Conservation (phyloP, 2,797 vertebrate species). For the Arrhamphus sclerolepis region DNA sequence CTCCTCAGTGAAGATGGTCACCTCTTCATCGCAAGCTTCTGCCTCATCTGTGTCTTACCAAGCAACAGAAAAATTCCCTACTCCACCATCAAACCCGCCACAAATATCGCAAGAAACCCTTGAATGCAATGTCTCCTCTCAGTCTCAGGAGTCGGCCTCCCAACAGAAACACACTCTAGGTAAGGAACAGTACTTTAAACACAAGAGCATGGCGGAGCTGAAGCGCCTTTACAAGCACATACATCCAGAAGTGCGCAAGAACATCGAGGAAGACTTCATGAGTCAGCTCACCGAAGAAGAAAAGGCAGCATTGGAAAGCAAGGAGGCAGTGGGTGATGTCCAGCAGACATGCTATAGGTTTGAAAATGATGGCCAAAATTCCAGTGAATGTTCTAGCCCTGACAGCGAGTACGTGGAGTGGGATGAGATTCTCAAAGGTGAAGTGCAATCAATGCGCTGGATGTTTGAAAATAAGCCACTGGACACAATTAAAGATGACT, state of each 20-base stretch:
- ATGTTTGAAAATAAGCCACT: slow-evolving; percentile 91
- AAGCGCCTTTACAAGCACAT: slow-evolving; percentile 89
- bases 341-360: slow-evolving; percentile 84
- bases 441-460: slow-evolving; percentile 88
- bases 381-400: slow-evolving; percentile 79
- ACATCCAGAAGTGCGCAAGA: slow-evolving; percentile 87
- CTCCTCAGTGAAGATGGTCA: slow-evolving; percentile 50
- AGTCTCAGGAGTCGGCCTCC: slow-evolving; percentile 55
- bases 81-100: slow-evolving; percentile 74
- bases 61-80: slow-evolving; percentile 77
- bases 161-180: slow-evolving; percentile 64
- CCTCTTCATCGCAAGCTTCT: slow-evolving; percentile 55
- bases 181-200: slow-evolving; percentile 85
- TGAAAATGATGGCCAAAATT: slow-evolving; percentile 82
- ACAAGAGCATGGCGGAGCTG: slow-evolving; percentile 87
- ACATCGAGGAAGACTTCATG: slow-evolving; percentile 84
- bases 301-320: slow-evolving; percentile 63
- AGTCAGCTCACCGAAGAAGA: slow-evolving; percentile 83
- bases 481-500: slow-evolving; percentile 84
- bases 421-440: slow-evolving; percentile 89
- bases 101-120: slow-evolving; percentile 72
- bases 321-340: slow-evolving; percentile 77
- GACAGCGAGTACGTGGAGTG: slow-evolving; percentile 86
- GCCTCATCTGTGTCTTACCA: slow-evolving; percentile 60
- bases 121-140: slow-evolving; percentile 72